phyloP scores from a whole-genome alignment of 2,113 vertebrate genomes.

The Mirounga angustirostris region DNA sequence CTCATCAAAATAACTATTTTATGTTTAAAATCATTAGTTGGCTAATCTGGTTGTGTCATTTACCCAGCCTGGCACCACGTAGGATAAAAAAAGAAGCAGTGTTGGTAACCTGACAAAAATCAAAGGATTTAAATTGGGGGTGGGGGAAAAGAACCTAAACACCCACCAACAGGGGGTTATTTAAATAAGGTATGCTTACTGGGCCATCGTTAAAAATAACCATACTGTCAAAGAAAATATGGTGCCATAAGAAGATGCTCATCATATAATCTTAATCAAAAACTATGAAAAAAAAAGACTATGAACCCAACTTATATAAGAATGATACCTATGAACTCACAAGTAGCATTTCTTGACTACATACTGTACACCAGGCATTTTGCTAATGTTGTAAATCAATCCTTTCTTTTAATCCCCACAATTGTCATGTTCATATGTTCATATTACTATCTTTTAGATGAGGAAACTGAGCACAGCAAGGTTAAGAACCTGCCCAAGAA shows the following conservation, averaged over 20 bases:
- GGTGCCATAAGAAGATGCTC: not conserved
- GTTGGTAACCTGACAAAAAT: not conserved
- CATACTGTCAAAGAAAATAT: not conserved
- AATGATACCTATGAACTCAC: not conserved
- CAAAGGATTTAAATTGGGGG: not conserved
- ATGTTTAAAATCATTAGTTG: not conserved
- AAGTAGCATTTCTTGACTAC: not conserved
- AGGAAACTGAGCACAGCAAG: not conserved
- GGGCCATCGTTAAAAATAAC: not conserved
- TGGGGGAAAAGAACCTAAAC: not conserved
- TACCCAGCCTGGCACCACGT: not conserved
- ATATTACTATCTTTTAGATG: not conserved
- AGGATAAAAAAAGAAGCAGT: not conserved
- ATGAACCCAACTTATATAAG: not conserved
- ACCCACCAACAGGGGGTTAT: not conserved
- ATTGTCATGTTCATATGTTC: not conserved
- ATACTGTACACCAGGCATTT: fast-evolving
- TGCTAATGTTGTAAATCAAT: not conserved
- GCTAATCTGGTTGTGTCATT: not conserved
- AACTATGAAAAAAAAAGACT: not conserved
- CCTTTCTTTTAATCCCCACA: not conserved
- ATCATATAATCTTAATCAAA: not conserved
- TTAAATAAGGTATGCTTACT: not conserved
- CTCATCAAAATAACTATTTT: not conserved
- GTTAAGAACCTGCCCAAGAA: not conserved